Base-by-base conservation (phyloP, 1,140 invertebrate genomes). In the Helicoverpa zea region DNA sequence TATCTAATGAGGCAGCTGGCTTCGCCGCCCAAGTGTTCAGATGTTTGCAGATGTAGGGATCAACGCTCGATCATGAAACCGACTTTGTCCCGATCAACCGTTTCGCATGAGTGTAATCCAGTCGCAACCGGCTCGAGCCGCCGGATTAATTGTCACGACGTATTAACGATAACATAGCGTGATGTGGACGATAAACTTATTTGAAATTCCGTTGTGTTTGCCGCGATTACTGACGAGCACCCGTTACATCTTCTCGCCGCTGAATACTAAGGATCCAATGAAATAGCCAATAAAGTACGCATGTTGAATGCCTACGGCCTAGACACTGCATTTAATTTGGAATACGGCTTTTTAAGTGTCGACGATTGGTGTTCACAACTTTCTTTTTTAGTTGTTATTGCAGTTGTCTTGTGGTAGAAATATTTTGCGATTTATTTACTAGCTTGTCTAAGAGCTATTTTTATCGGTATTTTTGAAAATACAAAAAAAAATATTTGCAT, bases 131-230 rank as follows among this genome's bases (percentile, higher is more conserved):
- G 86, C 82, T 80, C 47, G 49, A 75, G 49, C 86, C 77, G 84
- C 81, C 64, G 61, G 81, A 84, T 82, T 88, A 90, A 90, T 90
- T 90, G 87, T 87, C 78, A 63, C 81, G 70, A 52, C 43, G 75
- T 77, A 84, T 89, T 89, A 89, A 88, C 81, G 77, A 85, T 88
- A 84, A 84, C 51, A 82, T 83, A 80, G 86, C 86, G 61, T 79
- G 77, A 79, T 79, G 66, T 35, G 10, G 75, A 29, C 56, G 84
- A 84, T 84, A 84, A 89, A 83, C 79, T 85, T 86, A 85, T 86
- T 88, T 86, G 81, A 85, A 84, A 85, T 80, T 84, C 77, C 75
- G 59, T 59, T 52, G 73, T 30, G 29, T 80, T 59, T 72, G 47
- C 59, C 51, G 18, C 81, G 74, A 66, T 66, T 80, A 78, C 77